Evolutionary conservation across 2,888 invertebrate species (phyloP).

Genomic region (Cheilosia vernalis): DNA sequence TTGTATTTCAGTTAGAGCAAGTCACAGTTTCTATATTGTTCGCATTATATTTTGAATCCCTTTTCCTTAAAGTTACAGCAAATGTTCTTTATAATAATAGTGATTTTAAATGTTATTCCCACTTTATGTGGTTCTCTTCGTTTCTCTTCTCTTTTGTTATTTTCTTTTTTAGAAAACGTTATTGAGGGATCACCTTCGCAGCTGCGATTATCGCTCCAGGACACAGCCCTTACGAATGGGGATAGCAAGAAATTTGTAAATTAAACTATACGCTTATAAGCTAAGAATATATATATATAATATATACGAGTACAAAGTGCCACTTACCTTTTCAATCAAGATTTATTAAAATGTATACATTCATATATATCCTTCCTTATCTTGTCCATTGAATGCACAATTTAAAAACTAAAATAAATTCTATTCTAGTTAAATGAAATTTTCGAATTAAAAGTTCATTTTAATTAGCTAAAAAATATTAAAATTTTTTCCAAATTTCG

Average conservation of each 20-base stretch:
- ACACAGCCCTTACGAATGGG: conserved; percentile 43
- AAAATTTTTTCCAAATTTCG: conserved; percentile 56
- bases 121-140: conserved; percentile 54
- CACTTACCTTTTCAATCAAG: conserved; percentile 76
- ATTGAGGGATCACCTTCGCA: conserved; percentile 79
- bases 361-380: conserved; percentile 54
- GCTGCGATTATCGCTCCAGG: conserved; percentile 77
- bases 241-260: conserved; percentile 60
- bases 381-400: conserved; percentile 74
- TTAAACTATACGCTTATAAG: conserved; percentile 59
- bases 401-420: conserved; percentile 49
- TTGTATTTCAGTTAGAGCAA: conserved; percentile 71
- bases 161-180: conserved; percentile 60
- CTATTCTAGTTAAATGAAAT: conserved; percentile 61
- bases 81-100: background rate
- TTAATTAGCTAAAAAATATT: conserved; percentile 57
- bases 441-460: conserved; percentile 52
- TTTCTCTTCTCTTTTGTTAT: conserved; percentile 60
- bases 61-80: conserved; percentile 15
- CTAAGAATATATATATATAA: conserved; percentile 41
- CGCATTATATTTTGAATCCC: conserved; percentile 7
- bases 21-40: conserved; percentile 28
- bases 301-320: conserved; percentile 74
- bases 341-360: conserved; percentile 8
- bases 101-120: conserved; percentile 47